Base-by-base conservation (phyloP, 2,888 invertebrate species). In the Tetragonisca angustula region DNA sequence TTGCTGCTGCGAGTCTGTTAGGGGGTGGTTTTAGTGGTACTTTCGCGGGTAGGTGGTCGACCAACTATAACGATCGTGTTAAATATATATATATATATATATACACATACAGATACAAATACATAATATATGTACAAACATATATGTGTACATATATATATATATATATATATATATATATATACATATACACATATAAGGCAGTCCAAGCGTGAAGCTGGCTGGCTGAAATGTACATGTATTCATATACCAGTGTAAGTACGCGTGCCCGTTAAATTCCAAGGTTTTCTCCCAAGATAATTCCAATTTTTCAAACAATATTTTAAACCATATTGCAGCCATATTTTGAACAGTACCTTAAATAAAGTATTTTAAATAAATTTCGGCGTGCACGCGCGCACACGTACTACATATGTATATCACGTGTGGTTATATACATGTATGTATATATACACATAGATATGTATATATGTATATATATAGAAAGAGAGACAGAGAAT, bases 171-270 rank as follows among this genome's bases (percentile, higher is more conserved):
- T 0, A 24, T 2, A 15, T 0, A 19, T 50, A 79, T 68, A 86
- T 81, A 79, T 76, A 79, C 79, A 84, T 68, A 81, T 75, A 81
- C 79, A 80, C 64, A 84, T 70, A 90, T n/a, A 65, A 91, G 89
- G 91, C 92, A 93, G 93, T 94, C 93, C 91, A 94, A 94, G 94
- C 93, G 92, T 93, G 92, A 93, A 90, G 91, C 91, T 92, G 92
- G 90, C 91, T 92, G 91, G 91, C 91, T 93, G 91, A 92, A 93
- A 92, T 90, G 88, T 89, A 91, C 87, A 89, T 90, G 87, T 89
- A 89, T 69, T 87, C 70, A 65, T 75, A 71, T 69, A 72, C 82
- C 64, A 50, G 81, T 84, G 79, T 88, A 87, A 85, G 81, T 84
- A 85, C 81, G 84, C 84, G 85, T 82, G 85, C 81, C 61, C 79